These are phyloP conservation scores for Parapristionchus giblindavisi DNA, from an alignment of 2,888 invertebrate genomes.

Conservation along the genomic window DNA sequence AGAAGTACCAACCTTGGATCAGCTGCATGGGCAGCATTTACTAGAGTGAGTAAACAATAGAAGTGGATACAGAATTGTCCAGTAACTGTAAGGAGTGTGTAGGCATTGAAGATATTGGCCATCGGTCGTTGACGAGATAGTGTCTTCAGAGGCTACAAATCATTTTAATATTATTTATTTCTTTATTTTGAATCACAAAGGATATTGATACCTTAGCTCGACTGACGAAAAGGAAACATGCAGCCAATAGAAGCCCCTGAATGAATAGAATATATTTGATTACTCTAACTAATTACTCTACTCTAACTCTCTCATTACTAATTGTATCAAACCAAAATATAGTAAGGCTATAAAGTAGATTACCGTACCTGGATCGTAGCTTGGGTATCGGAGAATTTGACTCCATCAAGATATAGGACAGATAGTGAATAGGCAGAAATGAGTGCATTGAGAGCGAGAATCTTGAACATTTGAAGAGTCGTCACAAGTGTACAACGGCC, in stretches of 20 bases:
- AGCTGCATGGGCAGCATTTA: conserved; percentile 72
- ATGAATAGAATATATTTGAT: background rate
- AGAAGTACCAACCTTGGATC: conserved; percentile 54
- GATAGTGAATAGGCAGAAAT: conserved; percentile 96
- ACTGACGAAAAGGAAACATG: conserved; percentile 97
- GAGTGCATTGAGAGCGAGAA: conserved; percentile 94
- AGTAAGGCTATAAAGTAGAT: too few relatives aligned
- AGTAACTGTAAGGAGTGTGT: conserved; percentile 93
- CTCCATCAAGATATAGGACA: conserved; percentile 94
- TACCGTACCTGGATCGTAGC: conserved; percentile 79
- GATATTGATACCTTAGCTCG: conserved; percentile 83
- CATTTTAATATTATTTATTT: background rate
- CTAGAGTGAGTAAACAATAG: conserved; percentile 86
- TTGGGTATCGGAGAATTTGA: conserved; percentile 89
- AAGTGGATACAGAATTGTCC: conserved; percentile 95
- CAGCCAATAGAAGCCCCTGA: conserved; percentile 92
- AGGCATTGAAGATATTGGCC: conserved; percentile 97
- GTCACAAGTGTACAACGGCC: conserved; percentile 98
- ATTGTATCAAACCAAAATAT: too few relatives aligned
- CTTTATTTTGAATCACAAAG: background rate
- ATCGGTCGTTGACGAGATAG: conserved; percentile 92
- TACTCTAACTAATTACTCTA: too few relatives aligned
- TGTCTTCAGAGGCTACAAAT: conserved; percentile 82
- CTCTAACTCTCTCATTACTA: too few relatives aligned
- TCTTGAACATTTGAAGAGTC: conserved; percentile 99